A percentile compares a stretch with the other conserved stretches of the same genome.
These are phyloP conservation scores for Hyaena hyaena DNA, from an alignment of 2,113 vertebrate species.

Conservation along the genomic window DNA sequence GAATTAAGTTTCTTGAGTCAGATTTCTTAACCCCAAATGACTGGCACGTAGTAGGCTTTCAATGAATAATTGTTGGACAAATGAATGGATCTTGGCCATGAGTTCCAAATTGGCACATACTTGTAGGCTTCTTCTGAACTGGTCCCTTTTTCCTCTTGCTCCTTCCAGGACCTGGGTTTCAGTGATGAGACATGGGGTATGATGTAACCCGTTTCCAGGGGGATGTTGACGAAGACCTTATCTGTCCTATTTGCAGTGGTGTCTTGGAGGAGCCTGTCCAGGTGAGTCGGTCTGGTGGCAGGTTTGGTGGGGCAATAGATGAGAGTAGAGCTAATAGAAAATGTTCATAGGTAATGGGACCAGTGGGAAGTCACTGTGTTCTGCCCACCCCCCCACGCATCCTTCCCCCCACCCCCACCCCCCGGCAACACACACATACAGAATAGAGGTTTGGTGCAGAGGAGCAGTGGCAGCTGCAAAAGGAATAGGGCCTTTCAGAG, in stretches of 20 bases:
- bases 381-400: neutral
- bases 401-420: too few species aligned
- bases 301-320: neutral
- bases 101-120: neutral
- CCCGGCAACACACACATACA: neutral
- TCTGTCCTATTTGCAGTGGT: slow-evolving; percentile 98
- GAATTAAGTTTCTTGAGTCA: slow-evolving; percentile 32
- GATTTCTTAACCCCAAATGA: neutral
- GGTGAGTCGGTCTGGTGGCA: slow-evolving; percentile 83
- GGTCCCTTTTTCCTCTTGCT: neutral
- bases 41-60: neutral
- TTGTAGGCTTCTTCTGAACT: neutral
- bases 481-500: neutral
- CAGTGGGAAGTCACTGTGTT: neutral
- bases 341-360: neutral
- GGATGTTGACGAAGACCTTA: slow-evolving; percentile 98
- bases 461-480: neutral
- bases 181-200: slow-evolving; percentile 99
- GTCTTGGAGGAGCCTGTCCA: slow-evolving; percentile 99
- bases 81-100: neutral
- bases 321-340: neutral
- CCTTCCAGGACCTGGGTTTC: slow-evolving; percentile 86
- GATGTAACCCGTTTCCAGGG: slow-evolving; percentile 98
- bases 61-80: neutral
- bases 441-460: neutral